Conservation (phyloP, 1,140 invertebrate species). For the Chionoecetes opilio region DNA sequence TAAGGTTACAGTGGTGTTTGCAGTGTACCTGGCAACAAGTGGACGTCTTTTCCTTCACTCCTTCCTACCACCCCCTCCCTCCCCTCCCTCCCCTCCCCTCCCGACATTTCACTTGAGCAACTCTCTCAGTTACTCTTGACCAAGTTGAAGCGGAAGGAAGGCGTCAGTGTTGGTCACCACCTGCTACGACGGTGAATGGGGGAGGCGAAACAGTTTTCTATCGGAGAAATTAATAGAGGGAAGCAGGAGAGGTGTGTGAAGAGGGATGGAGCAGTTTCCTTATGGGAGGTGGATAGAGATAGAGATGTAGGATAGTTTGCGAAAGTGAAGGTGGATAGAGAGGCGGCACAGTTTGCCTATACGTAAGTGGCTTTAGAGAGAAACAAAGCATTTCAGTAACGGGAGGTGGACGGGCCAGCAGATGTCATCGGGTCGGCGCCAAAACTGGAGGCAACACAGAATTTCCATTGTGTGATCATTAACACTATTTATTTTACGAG, state of each 20-base stretch:
- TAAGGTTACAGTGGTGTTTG: background rate
- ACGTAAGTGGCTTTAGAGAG: background rate
- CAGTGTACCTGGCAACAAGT: background rate
- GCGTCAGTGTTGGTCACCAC: background rate
- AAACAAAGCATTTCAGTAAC: background rate
- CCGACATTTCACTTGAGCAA: background rate
- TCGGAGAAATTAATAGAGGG: background rate
- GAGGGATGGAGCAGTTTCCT: background rate
- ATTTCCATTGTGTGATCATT: constrained; percentile 59
- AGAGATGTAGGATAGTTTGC: background rate
- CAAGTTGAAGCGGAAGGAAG: constrained; percentile 5
- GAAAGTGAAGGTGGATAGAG: background rate
- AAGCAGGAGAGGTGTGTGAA: background rate
- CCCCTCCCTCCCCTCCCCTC: background rate
- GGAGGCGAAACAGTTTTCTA: background rate
- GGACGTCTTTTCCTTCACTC: background rate
- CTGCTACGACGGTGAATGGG: background rate
- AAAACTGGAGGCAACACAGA: constrained; percentile 39
- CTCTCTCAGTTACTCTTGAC: background rate
- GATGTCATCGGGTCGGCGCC: constrained; percentile 3
- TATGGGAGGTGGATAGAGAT: background rate
- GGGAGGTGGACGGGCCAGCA: background rate
- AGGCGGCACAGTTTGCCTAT: background rate
- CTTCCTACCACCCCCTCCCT: background rate
- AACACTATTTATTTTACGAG: constrained; percentile 54